phyloP scores from a whole-genome alignment of 2,888 invertebrate genomes.

The Brachyptera putata region DNA sequence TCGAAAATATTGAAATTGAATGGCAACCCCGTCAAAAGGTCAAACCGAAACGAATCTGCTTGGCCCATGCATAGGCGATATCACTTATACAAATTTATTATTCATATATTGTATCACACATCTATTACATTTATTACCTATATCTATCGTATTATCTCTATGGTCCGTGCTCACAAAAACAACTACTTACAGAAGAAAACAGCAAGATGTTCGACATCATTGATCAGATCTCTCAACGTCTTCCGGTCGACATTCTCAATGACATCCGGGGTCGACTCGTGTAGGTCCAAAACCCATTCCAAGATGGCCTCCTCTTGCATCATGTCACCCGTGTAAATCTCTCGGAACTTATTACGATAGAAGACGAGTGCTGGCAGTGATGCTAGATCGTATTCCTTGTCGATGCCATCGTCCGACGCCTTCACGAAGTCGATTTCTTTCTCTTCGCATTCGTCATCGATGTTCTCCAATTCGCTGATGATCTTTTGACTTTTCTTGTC shows the following conservation, averaged over 20 bases:
- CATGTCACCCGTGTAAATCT: constrained; percentile 76
- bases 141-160: no score
- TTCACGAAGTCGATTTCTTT: constrained; percentile 89
- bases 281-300: constrained; percentile 83
- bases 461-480: constrained; percentile 82
- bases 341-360: constrained; percentile 82
- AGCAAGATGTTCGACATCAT: constrained; percentile 86
- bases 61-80: no score
- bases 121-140: not conserved
- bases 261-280: constrained; percentile 79
- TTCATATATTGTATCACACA: no score
- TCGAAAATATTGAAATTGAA: no score
- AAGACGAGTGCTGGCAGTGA: constrained; percentile 78
- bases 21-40: no score
- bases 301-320: constrained; percentile 88
- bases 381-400: constrained; percentile 81
- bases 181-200: constrained; percentile 79
- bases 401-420: constrained; percentile 82
- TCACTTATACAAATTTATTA: no score
- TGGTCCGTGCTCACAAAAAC: no score
- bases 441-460: constrained; percentile 89
- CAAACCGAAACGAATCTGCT: no score
- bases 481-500: constrained; percentile 88
- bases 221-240: constrained; percentile 81
- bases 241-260: constrained; percentile 89